A percentile compares a stretch with the other conserved stretches of the same genome.
These are phyloP conservation scores for Sinhomidia bicolor DNA, from an alignment of 2,888 invertebrate genomes.

Conservation along the genomic window DNA sequence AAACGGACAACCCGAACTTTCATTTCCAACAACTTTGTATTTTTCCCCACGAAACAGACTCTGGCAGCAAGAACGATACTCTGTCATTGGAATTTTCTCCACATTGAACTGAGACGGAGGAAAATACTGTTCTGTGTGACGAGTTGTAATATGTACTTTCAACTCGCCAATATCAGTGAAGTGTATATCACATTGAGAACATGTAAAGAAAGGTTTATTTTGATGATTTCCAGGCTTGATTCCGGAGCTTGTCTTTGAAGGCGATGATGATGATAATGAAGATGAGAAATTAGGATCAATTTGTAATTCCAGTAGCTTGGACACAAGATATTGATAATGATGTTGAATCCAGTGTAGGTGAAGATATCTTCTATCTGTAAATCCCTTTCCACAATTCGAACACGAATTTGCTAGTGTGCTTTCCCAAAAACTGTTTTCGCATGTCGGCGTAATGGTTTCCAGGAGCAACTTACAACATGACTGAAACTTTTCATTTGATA, in stretches of 20 bases:
- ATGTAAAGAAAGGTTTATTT: not conserved
- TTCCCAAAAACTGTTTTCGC: not conserved
- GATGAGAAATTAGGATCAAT: not conserved
- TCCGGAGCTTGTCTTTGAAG: not conserved
- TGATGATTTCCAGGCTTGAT: not conserved
- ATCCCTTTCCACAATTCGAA: not conserved
- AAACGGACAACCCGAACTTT: not conserved
- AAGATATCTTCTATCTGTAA: not conserved
- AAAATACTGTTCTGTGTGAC: not conserved
- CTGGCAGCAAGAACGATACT: not conserved
- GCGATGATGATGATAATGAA: not conserved
- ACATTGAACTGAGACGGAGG: not conserved
- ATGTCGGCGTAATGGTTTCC: not conserved
- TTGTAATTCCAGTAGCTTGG: not conserved
- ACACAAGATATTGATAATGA: not conserved
- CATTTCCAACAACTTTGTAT: not conserved
- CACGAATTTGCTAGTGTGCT: not conserved
- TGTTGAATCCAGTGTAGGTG: not conserved
- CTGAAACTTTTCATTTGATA: not conserved
- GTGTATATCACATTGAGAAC: not conserved
- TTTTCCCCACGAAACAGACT: not conserved
- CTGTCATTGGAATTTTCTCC: not conserved
- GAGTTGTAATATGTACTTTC: not conserved
- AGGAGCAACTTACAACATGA: not conserved
- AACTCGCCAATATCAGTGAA: not conserved